These are phyloP conservation scores for Azemiops feae DNA, from an alignment of 2,113 vertebrate species.

Conservation along the genomic window DNA sequence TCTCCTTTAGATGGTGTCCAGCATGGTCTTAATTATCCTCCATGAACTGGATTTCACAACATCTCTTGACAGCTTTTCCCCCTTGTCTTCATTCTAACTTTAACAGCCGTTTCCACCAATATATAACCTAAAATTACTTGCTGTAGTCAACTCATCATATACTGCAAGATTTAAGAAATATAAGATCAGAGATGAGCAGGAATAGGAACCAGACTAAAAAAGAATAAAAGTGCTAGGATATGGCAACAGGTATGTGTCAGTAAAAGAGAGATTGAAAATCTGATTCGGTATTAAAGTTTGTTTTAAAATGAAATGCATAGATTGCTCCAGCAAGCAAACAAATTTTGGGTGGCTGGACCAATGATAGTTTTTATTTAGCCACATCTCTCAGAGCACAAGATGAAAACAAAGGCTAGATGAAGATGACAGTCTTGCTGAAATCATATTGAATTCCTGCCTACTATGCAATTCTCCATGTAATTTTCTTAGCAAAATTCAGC, in stretches of 20 bases:
- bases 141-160: neutral
- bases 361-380: neutral
- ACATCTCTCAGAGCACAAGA: neutral
- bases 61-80: conserved; percentile 1
- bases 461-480: neutral
- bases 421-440: neutral
- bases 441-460: neutral
- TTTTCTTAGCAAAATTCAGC: neutral
- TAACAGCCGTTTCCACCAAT: neutral
- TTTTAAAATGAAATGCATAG: neutral
- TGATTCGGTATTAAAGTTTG: neutral
- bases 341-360: neutral
- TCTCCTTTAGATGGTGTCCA: neutral
- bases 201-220: neutral
- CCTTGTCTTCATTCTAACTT: neutral
- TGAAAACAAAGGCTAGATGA: neutral
- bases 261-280: neutral
- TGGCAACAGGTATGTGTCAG: neutral
- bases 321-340: neutral
- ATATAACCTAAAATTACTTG: neutral
- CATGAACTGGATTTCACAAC: neutral
- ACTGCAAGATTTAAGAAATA: neutral
- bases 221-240: neutral
- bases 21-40: conserved; percentile 2
- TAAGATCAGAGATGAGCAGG: neutral